These are phyloP conservation scores for Empidonax traillii DNA, from an alignment of 2,113 vertebrate species.

Conservation along the genomic window DNA sequence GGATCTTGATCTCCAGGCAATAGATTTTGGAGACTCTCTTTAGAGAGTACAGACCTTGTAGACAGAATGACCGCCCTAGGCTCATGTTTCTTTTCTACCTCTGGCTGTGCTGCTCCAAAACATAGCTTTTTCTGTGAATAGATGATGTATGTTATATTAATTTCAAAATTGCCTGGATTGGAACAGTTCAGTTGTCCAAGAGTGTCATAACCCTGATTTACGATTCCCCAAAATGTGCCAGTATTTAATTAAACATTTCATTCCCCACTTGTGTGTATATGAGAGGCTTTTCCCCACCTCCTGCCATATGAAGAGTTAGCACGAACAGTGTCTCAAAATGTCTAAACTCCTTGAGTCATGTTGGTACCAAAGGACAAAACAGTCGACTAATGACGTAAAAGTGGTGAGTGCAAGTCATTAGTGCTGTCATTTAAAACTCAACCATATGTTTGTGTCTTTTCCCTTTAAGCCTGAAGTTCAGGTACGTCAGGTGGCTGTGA, in stretches of 20 bases:
- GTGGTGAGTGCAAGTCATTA: background rate
- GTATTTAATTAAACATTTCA: background rate
- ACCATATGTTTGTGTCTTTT: background rate
- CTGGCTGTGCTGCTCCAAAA: background rate
- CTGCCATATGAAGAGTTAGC: background rate
- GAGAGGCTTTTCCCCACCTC: background rate
- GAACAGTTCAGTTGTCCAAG: background rate
- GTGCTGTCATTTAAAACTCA: background rate
- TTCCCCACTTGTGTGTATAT: background rate
- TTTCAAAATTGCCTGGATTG: background rate
- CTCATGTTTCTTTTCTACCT: background rate
- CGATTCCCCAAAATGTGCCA: background rate
- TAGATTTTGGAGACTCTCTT: background rate
- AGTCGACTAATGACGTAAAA: background rate
- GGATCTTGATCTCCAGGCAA: background rate
- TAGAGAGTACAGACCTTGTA: background rate
- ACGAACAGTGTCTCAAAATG: background rate
- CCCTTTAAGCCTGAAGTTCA: slow-evolving; percentile 91
- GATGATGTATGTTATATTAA: background rate
- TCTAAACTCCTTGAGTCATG: background rate
- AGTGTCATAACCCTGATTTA: background rate
- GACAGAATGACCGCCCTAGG: background rate
- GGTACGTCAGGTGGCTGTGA: slow-evolving; percentile 96
- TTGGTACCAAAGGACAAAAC: background rate
- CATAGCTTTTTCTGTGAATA: background rate